Base-by-base conservation (phyloP, 92 coral and sea anemone genomes). In the Palythoa grandiflora region DNA sequence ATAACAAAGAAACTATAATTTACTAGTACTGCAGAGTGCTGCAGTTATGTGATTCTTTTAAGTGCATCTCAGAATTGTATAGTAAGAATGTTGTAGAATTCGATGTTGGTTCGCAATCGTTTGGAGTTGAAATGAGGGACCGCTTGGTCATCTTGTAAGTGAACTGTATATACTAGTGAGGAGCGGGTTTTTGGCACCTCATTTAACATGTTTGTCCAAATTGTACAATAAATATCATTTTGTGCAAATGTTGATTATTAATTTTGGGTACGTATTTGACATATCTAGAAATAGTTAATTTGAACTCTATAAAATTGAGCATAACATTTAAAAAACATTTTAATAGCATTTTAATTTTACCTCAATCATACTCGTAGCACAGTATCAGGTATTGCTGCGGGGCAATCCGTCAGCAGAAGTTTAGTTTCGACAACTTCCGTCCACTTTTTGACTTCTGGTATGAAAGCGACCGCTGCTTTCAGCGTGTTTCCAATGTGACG, bases 221-320 rank as follows among this genome's bases (percentile, higher is more conserved):
- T 77, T 77, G 83, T 54, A 77, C 83, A 77, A 77, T 54, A 77
- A 54, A 77, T 35, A 54, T 21, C 83, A 21, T 77, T 54, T 73
- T 73, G 54, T 73, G 78, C 54, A 44, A 14, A 54, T 73, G 6
- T 40, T 16, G 70, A 63, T 8, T 63, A 16, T 19, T 63, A 44
- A 8, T 63, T 3, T 63, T 63, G 36, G 17, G 7, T 63, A 16
- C 70, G 21, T 44, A 4, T 44, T 44, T 44, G 50, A 44, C 50
- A 4, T 44, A 44, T 44, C 50, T 44, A 44, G 50, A 2, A 44
- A 44, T 8, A 5, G 5, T 5, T 44, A 44, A 8, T 44, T 44
- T 44, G 1, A 8, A 44, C 7, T 0, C 5, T 44, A 8, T 44
- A 3, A 44, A 44, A 44, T 44, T 44, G 50, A 44, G 0, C 7